Evolutionary conservation across 2,888 invertebrate genomes (phyloP).

Genomic region (Tetramorium bicarinatum): DNA sequence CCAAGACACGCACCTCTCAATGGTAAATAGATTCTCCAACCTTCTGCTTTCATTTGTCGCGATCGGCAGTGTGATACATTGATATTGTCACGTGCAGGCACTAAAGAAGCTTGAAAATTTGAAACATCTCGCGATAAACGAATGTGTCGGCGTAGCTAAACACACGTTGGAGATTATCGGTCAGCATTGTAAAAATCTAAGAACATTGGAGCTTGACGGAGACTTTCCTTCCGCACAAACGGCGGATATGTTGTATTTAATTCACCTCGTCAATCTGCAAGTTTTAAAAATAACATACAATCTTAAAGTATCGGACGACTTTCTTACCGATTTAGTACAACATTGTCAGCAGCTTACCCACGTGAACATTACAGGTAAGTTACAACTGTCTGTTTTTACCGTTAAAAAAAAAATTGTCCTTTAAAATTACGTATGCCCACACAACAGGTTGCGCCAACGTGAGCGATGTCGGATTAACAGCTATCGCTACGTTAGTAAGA

Average conservation of each 20-base stretch:
- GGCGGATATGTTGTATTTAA: slow-evolving; percentile 83
- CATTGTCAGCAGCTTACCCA: slow-evolving; percentile 76
- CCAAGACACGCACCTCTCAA: slow-evolving; percentile 70
- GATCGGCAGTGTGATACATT: neutral
- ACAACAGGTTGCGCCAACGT: slow-evolving; percentile 56
- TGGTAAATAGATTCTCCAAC: slow-evolving; percentile 71
- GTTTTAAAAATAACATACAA: slow-evolving; percentile 87
- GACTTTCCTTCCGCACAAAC: slow-evolving; percentile 83
- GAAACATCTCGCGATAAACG: slow-evolving; percentile 74
- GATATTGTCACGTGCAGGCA: slow-evolving; percentile 67
- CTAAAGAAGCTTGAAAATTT: slow-evolving; percentile 76
- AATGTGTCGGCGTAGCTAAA: slow-evolving; percentile 74
- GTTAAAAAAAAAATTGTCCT: too few relatives aligned
- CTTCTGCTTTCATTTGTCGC: neutral
- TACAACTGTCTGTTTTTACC: neutral
- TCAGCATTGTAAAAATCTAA: slow-evolving; percentile 73
- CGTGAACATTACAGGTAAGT: slow-evolving; percentile 79
- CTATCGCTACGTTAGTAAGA: slow-evolving; percentile 76
- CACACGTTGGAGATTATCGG: slow-evolving; percentile 76
- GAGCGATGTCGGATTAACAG: slow-evolving; percentile 66
- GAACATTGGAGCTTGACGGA: slow-evolving; percentile 74
- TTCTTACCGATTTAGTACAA: slow-evolving; percentile 87
- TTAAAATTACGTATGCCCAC: neutral
- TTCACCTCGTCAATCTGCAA: slow-evolving; percentile 86
- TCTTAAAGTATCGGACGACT: slow-evolving; percentile 87